Evolutionary conservation across 2,888 invertebrate genomes (phyloP).

Genomic region (Blastobasis adustella): DNA sequence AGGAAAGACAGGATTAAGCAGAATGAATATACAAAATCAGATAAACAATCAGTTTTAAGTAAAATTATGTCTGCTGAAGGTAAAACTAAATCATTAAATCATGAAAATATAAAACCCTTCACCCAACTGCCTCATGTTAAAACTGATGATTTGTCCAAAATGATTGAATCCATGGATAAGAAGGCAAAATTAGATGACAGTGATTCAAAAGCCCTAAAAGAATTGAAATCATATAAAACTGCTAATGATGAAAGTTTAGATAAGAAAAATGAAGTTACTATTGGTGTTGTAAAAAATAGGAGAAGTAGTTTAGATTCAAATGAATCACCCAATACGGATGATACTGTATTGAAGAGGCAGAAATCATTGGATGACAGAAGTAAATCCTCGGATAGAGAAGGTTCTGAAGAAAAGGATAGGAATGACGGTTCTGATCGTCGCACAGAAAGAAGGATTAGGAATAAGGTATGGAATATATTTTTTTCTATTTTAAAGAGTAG

Average conservation of each 20-base stretch:
- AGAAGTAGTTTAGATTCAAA: conserved; percentile 59
- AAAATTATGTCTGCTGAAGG: conserved; percentile 52
- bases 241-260: conserved; percentile 52
- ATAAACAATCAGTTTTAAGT: conserved; percentile 51
- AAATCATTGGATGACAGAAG: conserved; percentile 75
- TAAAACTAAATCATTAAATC: conserved; percentile 50
- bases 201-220: conserved; percentile 32
- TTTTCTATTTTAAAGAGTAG: too few relatives aligned
- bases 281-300: conserved; percentile 34
- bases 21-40: conserved; percentile 46
- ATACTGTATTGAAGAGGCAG: conserved; percentile 61
- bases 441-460: conserved; percentile 77
- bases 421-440: conserved; percentile 71
- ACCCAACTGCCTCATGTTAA: conserved; percentile 68
- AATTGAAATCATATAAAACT: conserved; percentile 12
- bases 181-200: conserved; percentile 51
- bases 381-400: conserved; percentile 70
- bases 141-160: conserved; percentile 62
- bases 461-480: conserved; percentile 64
- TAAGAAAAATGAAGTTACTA: conserved; percentile 23
- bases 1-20: conserved; percentile 61
- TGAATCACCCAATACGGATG: conserved; percentile 43
- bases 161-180: conserved; percentile 62
- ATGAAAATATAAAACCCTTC: conserved; percentile 67
- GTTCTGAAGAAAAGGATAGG: conserved; percentile 68